Evolutionary conservation across 2,888 invertebrate genomes (phyloP).

Genomic region (Leptinotarsa peninsularis): DNA sequence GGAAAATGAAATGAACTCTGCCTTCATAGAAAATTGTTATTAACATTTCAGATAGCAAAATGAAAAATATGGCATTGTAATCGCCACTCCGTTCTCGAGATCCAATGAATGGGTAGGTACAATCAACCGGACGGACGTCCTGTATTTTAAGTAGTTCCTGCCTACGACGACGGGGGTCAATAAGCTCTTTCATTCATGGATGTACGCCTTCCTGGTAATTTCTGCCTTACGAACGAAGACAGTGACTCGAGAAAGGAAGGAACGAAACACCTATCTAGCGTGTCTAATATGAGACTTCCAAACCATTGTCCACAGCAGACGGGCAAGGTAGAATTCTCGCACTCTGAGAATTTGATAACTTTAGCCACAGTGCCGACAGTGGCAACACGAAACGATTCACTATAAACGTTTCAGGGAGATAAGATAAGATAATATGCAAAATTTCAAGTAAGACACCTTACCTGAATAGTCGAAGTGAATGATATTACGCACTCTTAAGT

Average conservation of each 20-base stretch:
- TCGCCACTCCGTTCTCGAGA: not conserved
- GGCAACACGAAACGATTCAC: too few species aligned
- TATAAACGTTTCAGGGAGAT: too few species aligned
- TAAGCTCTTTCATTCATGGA: constrained; percentile 22
- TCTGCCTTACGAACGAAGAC: not conserved
- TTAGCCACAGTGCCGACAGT: not conserved
- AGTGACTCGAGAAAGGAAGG: too few species aligned
- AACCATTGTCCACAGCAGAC: constrained; percentile 1
- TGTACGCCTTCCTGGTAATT: constrained; percentile 14
- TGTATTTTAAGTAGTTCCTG: constrained; percentile 21
- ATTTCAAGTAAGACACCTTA: too few species aligned
- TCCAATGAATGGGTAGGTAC: constrained; percentile 20
- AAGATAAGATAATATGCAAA: too few species aligned
- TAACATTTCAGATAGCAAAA: not conserved
- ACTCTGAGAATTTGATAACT: not conserved
- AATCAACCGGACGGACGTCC: constrained; percentile 19
- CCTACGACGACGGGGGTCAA: constrained; percentile 22
- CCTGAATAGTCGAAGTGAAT: too few species aligned
- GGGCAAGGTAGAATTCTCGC: not conserved
- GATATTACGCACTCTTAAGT: too few species aligned
- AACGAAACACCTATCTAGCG: not conserved
- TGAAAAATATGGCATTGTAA: not conserved
- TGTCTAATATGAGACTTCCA: constrained; percentile 5
- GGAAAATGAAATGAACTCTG: not conserved
- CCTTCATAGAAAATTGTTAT: not conserved